Percentiles rank a stretch among this genome's conserved stretches.
These are phyloP conservation scores for Turritopsis dohrnii DNA, from an alignment of 30 jellyfish, hydroid and myxozoan genomes.

Conservation along the genomic window DNA sequence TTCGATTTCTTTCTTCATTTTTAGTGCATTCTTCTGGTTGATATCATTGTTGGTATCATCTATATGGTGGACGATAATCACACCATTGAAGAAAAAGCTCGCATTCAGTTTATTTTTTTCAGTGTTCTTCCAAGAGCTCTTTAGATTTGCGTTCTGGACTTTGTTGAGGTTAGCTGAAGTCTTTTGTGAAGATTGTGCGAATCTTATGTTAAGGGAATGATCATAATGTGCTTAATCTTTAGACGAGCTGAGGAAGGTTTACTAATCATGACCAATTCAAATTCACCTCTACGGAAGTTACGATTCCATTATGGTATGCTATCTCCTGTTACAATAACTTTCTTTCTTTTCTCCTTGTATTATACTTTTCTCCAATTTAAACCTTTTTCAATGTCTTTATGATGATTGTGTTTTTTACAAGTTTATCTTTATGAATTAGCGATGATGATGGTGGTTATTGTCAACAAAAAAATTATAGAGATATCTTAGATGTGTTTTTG, in stretches of 20 bases:
- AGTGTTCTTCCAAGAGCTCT: constrained; percentile 71
- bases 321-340: no score
- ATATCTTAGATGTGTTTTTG: no score
- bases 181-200: no score
- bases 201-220: no score
- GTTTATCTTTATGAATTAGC: no score
- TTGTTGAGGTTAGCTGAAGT: constrained; percentile 23
- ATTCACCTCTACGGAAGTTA: constrained; percentile 69
- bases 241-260: constrained; percentile 90
- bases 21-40: constrained; percentile 84
- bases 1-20: constrained; percentile 1
- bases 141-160: constrained; percentile 74
- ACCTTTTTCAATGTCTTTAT: no score
- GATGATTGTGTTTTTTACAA: no score
- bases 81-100: constrained; percentile 48
- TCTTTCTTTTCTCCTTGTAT: neutral
- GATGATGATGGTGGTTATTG: neutral
- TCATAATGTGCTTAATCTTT: constrained; percentile 7
- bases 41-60: constrained; percentile 57
- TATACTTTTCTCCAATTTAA: no score
- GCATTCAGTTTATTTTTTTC: constrained; percentile 56
- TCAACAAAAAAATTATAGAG: neutral
- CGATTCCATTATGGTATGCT: constrained; percentile 79
- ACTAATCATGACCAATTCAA: constrained; percentile 43
- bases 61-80: constrained; percentile 43